Percentiles rank a stretch among this genome's conserved stretches.
These are phyloP conservation scores for Umimayanthus kanabou DNA, from an alignment of 92 coral and sea anemone species.

Conservation along the genomic window DNA sequence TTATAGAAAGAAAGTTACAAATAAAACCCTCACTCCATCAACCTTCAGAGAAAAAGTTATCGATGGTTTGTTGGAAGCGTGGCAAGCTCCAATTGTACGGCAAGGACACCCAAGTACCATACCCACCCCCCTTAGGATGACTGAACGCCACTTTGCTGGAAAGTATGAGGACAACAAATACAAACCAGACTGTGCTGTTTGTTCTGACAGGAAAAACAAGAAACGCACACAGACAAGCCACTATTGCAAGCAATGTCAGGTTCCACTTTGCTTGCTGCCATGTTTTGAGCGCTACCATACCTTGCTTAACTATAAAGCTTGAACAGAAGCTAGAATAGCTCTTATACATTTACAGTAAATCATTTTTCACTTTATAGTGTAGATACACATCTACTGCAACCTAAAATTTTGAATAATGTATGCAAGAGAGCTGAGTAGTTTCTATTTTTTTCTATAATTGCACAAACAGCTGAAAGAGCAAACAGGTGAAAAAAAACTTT, in stretches of 20 bases:
- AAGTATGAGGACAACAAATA: constrained; percentile 48
- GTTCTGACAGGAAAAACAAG: constrained; percentile 61
- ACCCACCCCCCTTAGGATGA: constrained; percentile 35
- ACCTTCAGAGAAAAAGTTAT: constrained; percentile 48
- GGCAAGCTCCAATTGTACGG: constrained; percentile 23
- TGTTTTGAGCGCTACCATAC: constrained; percentile 74
- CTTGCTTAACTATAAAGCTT: constrained; percentile 46
- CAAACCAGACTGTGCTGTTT: constrained; percentile 57
- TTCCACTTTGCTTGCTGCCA: constrained; percentile 64
- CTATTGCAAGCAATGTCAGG: constrained; percentile 60
- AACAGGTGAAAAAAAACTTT: constrained; percentile 12
- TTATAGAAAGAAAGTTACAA: constrained; percentile 41
- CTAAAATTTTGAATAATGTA: neutral
- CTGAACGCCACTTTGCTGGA: constrained; percentile 26
- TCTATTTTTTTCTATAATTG: constrained; percentile 30
- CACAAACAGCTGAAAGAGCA: constrained; percentile 24
- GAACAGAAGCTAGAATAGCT: constrained; percentile 11
- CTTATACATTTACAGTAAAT: neutral
- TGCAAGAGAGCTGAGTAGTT: constrained; percentile 4
- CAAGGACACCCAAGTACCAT: constrained; percentile 36
- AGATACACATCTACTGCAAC: constrained; percentile 22
- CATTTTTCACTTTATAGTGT: constrained; percentile 1
- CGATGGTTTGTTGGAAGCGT: constrained; percentile 33
- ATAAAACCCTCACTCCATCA: constrained; percentile 33
- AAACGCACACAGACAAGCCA: constrained; percentile 58